A percentile compares a stretch with the other conserved stretches of the same genome.
Conservation (phyloP, 1,140 invertebrate species). For the Polypedilum vanderplanki region DNA sequence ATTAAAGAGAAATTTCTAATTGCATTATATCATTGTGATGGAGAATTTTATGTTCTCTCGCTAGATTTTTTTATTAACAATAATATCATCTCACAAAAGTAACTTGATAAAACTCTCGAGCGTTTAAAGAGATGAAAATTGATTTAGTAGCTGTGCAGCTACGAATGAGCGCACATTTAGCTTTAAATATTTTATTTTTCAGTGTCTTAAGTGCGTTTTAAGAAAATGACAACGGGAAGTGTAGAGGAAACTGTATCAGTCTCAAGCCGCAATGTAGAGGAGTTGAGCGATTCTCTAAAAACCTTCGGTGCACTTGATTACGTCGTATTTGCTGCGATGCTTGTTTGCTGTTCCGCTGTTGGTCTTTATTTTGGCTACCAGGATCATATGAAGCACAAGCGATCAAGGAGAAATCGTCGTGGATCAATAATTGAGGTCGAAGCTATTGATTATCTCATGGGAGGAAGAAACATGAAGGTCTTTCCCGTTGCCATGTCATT, state of each 20-base stretch:
- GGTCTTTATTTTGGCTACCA: conserved; percentile 72
- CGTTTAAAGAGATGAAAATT: too few relatives aligned
- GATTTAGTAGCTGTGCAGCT: too few relatives aligned
- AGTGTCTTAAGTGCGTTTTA: too few relatives aligned
- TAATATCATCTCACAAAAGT: too few relatives aligned
- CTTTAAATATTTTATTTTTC: too few relatives aligned
- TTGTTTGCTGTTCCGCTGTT: conserved; percentile 61
- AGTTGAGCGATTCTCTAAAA: conserved; percentile 54
- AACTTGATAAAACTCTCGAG: too few relatives aligned
- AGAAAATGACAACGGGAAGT: background rate
- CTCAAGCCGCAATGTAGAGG: conserved; percentile 45
- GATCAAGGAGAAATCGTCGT: conserved; percentile 46
- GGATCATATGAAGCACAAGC: conserved; percentile 51
- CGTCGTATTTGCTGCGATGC: conserved; percentile 61
- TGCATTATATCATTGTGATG: too few relatives aligned
- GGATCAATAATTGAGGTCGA: conserved; percentile 38
- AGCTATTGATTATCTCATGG: conserved; percentile 68
- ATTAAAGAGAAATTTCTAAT: too few relatives aligned
- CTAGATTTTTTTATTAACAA: too few relatives aligned
- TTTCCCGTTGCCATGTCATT: conserved; percentile 74
- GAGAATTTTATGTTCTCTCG: too few relatives aligned
- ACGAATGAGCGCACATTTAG: too few relatives aligned
- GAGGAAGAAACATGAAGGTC: conserved; percentile 71
- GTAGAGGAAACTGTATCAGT: too few relatives aligned
- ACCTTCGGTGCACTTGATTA: conserved; percentile 63